A percentile compares a stretch with the other conserved stretches of the same genome.
phyloP scores from a whole-genome alignment of 2,888 invertebrate species.

The Harpagoxenus sublaevis region DNA sequence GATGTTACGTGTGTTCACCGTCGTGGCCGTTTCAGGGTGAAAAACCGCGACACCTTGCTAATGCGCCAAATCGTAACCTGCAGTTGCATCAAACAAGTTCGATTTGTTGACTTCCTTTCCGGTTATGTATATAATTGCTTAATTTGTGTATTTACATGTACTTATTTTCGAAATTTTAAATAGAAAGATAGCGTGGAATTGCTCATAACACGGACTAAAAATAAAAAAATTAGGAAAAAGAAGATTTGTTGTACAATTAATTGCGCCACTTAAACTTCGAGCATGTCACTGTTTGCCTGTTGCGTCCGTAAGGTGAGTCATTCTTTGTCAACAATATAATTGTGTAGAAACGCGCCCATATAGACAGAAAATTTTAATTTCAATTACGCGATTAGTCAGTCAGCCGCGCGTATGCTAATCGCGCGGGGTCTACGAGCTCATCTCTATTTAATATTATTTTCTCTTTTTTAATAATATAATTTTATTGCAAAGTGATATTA shows the following conservation, averaged over 20 bases:
- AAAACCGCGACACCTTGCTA: not conserved
- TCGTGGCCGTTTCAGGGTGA: not conserved
- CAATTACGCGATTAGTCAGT: not conserved
- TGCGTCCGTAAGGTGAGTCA: conserved; percentile 83
- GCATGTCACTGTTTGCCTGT: conserved; percentile 82
- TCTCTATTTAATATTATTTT: not conserved
- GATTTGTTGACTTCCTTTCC: not conserved
- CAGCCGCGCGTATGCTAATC: not conserved
- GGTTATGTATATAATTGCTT: not conserved
- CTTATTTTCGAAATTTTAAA: not conserved
- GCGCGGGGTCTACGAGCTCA: not conserved
- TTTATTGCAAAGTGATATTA: not conserved
- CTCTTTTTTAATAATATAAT: not conserved
- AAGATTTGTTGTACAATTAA: not conserved
- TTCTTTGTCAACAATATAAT: not conserved
- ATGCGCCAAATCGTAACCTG: not conserved
- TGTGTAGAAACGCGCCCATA: not conserved
- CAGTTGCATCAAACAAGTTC: not conserved
- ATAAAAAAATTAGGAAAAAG: not conserved
- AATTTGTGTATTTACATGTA: not conserved
- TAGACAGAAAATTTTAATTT: not conserved
- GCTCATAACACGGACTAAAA: not conserved
- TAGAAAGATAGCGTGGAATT: not conserved
- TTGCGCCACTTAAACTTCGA: not conserved
- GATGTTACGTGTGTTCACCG: not conserved